Evolutionary conservation across 2,888 invertebrate genomes (phyloP).

Genomic region (Onchidella celtica): DNA sequence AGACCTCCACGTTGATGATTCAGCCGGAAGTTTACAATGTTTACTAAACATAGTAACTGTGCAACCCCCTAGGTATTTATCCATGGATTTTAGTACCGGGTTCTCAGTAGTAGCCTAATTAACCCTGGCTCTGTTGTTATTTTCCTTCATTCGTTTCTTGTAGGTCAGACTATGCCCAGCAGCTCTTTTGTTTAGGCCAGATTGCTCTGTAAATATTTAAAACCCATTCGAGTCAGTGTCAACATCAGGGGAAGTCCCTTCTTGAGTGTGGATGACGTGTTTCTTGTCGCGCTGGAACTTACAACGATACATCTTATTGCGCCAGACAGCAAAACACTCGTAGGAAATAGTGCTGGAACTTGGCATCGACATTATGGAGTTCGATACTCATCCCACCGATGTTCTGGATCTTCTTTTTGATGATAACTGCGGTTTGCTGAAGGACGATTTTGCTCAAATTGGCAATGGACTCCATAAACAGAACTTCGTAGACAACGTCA

Average conservation of each 20-base stretch:
- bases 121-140: no score
- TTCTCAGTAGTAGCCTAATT: no score
- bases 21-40: constrained; percentile 29
- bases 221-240: no score
- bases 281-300: constrained; percentile 21
- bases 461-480: constrained; percentile 17
- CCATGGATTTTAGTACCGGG: no score
- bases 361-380: constrained; percentile 47
- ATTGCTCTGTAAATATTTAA: no score
- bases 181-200: no score
- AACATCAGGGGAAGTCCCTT: neutral
- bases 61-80: neutral
- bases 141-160: neutral
- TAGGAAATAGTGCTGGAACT: neutral
- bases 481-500: neutral
- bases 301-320: neutral
- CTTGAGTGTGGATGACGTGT: constrained; percentile 23
- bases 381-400: constrained; percentile 53
- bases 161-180: no score
- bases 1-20: constrained; percentile 41
- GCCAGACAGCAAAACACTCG: neutral
- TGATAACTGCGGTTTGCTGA: constrained; percentile 66
- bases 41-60: constrained; percentile 34
- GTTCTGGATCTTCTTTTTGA: constrained; percentile 74
- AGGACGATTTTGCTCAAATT: constrained; percentile 56